Percentiles rank a stretch among this genome's conserved stretches.
phyloP scores from a whole-genome alignment of 2,113 vertebrate genomes.

The Corythornis vintsioides region DNA sequence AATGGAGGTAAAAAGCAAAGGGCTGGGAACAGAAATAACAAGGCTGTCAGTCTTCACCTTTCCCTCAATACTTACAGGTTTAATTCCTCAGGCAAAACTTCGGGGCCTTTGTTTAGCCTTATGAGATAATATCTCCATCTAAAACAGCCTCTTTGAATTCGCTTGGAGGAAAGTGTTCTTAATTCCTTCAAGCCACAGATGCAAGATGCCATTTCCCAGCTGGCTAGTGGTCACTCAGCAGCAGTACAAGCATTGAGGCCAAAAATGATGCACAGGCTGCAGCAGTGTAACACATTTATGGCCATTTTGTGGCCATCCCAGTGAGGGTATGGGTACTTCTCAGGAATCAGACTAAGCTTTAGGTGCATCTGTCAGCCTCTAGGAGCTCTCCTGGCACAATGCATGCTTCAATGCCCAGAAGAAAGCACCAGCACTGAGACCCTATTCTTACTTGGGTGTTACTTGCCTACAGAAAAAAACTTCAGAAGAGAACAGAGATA shows the following conservation, averaged over 20 bases:
- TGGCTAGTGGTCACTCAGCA: background rate
- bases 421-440: background rate
- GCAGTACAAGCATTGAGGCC: background rate
- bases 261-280: background rate
- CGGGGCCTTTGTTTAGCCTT: background rate
- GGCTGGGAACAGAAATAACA: background rate
- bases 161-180: background rate
- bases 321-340: background rate
- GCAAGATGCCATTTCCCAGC: background rate
- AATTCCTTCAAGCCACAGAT: background rate
- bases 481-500: accelerated
- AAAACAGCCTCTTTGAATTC: background rate
- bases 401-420: accelerated
- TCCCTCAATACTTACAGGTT: background rate
- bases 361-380: accelerated
- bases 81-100: background rate
- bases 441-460: background rate
- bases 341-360: background rate
- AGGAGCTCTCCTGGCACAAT: background rate
- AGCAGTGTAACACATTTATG: background rate
- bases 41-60: background rate
- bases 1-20: background rate
- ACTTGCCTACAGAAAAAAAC: background rate
- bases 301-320: background rate
- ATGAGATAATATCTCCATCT: background rate